phyloP scores from a whole-genome alignment of 2,888 invertebrate species.

The Ochropleura leucogaster region DNA sequence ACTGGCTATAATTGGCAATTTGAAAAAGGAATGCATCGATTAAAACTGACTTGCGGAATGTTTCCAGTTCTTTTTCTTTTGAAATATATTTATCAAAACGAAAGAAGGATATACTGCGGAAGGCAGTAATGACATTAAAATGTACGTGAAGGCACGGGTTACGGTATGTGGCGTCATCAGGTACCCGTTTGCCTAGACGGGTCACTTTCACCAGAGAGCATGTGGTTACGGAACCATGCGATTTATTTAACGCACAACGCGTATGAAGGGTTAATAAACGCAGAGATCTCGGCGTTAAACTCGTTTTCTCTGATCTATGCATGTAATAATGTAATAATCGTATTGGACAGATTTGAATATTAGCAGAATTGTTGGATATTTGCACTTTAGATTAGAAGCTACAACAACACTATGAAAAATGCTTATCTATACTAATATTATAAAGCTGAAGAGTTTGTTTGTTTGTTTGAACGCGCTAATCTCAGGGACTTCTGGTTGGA shows the following conservation, averaged over 20 bases:
- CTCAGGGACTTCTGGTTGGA: too few relatives aligned
- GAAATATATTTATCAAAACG: conserved; percentile 10
- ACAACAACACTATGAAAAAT: neutral
- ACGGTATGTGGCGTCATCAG: conserved; percentile 42
- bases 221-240: conserved; percentile 35
- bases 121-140: conserved; percentile 37
- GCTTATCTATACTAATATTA: too few relatives aligned
- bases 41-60: conserved; percentile 24
- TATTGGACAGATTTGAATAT: neutral
- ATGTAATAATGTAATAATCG: neutral
- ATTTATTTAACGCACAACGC: conserved; percentile 29
- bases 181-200: conserved; percentile 49
- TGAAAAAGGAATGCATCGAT: conserved; percentile 51
- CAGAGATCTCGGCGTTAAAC: neutral
- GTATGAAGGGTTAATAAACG: conserved; percentile 27
- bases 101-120: conserved; percentile 32
- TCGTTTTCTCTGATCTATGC: conserved; percentile 1
- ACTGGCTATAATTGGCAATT: conserved; percentile 53
- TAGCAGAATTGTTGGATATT: neutral
- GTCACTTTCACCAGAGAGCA: conserved; percentile 57
- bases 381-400: neutral
- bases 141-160: conserved; percentile 41
- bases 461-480: too few relatives aligned
- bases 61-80: conserved; percentile 23
- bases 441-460: too few relatives aligned